Conservation (phyloP, 2,888 invertebrate genomes). For the Helleia helle region DNA sequence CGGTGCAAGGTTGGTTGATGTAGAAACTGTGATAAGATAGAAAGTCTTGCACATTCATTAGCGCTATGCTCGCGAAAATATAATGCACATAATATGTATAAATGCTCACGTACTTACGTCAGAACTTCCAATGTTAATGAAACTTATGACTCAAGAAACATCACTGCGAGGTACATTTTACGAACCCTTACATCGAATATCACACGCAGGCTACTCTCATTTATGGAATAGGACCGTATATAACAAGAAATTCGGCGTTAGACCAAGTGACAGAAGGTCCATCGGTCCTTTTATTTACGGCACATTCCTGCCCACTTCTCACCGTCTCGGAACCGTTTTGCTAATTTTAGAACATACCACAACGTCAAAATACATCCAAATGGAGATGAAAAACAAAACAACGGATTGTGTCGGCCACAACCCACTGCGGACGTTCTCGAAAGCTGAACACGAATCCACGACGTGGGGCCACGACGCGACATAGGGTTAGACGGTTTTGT, state of each 20-base stretch:
- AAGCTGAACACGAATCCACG: conserved; percentile 58
- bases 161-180: conserved; percentile 8
- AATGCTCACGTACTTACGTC: conserved; percentile 28
- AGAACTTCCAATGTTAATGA: conserved; percentile 28
- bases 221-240: conserved; percentile 26
- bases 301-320: conserved; percentile 45
- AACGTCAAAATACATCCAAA: conserved; percentile 64
- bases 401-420: conserved; percentile 47
- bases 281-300: conserved; percentile 32
- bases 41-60: conserved; percentile 22
- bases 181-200: conserved; percentile 16
- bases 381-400: conserved; percentile 68
- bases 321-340: conserved; percentile 53
- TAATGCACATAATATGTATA: conserved; percentile 25
- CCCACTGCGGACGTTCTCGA: conserved; percentile 63
- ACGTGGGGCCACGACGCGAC: conserved; percentile 72
- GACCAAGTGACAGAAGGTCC: conserved; percentile 27
- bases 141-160: conserved; percentile 30
- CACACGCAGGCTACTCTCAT: conserved; percentile 20
- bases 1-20: neutral
- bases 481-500: conserved; percentile 68
- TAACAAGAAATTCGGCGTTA: conserved; percentile 23
- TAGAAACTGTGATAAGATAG: conserved; percentile 25
- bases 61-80: conserved; percentile 23
- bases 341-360: conserved; percentile 70